Evolutionary conservation across 2,113 vertebrate genomes (phyloP).

Genomic region (Anser brachyrhynchus): DNA sequence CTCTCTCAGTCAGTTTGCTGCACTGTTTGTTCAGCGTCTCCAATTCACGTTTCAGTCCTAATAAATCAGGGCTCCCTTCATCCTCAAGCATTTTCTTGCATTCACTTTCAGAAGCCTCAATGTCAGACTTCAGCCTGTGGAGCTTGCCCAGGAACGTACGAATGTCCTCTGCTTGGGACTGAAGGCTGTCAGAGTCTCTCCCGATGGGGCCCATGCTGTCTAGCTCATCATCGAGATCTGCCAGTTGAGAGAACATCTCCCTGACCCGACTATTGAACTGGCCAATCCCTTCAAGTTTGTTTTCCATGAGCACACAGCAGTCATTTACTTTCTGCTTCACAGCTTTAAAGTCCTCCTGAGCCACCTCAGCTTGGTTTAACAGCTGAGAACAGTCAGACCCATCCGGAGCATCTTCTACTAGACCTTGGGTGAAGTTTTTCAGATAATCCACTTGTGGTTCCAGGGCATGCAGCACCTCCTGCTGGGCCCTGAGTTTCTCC

Average conservation of each 20-base stretch:
- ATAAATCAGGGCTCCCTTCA: conserved; percentile 91
- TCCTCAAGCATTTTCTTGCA: conserved; percentile 89
- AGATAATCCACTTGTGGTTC: conserved; percentile 93
- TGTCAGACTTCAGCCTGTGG: conserved; percentile 79
- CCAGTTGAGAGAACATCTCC: conserved; percentile 92
- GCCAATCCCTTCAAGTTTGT: conserved; percentile 91
- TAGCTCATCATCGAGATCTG: conserved; percentile 93
- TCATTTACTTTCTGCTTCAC: conserved; percentile 87
- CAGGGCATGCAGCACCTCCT: conserved; percentile 87
- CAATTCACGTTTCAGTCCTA: conserved; percentile 90
- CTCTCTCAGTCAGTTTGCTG: conserved; percentile 88
- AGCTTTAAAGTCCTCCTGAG: conserved; percentile 84
- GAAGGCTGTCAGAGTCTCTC: conserved; percentile 90
- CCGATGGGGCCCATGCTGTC: conserved; percentile 91
- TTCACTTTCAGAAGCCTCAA: conserved; percentile 84
- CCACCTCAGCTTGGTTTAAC: conserved; percentile 81
- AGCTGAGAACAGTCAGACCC: conserved; percentile 83
- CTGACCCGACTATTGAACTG: conserved; percentile 89
- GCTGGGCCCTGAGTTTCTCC: conserved; percentile 90
- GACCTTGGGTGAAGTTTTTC: conserved; percentile 87
- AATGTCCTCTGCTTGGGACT: conserved; percentile 91
- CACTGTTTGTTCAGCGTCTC: conserved; percentile 94
- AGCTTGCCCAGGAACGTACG: conserved; percentile 85
- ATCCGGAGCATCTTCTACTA: conserved; percentile 88
- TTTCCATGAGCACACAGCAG: conserved; percentile 87